phyloP scores from a whole-genome alignment of 1,140 invertebrate genomes.

The Plodia interpunctella region DNA sequence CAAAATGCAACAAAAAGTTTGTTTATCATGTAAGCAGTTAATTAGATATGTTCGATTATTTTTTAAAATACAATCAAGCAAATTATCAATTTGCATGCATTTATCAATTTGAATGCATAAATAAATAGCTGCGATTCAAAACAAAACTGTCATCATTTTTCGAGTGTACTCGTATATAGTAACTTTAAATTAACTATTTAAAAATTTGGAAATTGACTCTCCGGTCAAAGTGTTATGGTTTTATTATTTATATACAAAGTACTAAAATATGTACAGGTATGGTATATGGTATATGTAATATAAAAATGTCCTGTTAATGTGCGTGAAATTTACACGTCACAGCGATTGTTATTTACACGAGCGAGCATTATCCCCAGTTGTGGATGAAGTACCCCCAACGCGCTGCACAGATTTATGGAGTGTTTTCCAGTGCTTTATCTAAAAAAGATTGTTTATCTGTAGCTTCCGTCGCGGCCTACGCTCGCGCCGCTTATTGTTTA shows the following conservation, averaged over 20 bases:
- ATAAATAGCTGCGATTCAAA: no score
- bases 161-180: no score
- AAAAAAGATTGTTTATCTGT: constrained; percentile 73
- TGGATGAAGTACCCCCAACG: constrained; percentile 46
- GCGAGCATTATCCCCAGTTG: constrained; percentile 32
- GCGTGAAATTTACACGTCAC: background rate
- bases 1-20: constrained; percentile 32
- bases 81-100: no score
- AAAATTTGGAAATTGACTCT: no score
- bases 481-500: constrained; percentile 70
- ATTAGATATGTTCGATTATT: background rate
- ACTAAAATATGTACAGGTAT: no score
- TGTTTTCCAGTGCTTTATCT: constrained; percentile 68
- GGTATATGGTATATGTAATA: background rate
- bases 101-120: no score
- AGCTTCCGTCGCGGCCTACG: constrained; percentile 69
- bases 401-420: constrained; percentile 50
- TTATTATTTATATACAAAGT: no score
- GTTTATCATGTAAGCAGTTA: background rate
- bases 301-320: background rate
- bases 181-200: no score
- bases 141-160: no score
- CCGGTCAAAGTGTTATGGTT: no score
- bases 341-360: constrained; percentile 22
- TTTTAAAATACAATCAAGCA: no score